Base-by-base conservation (phyloP, 2,888 invertebrate species). In the Synanthedon andrenaeformis region DNA sequence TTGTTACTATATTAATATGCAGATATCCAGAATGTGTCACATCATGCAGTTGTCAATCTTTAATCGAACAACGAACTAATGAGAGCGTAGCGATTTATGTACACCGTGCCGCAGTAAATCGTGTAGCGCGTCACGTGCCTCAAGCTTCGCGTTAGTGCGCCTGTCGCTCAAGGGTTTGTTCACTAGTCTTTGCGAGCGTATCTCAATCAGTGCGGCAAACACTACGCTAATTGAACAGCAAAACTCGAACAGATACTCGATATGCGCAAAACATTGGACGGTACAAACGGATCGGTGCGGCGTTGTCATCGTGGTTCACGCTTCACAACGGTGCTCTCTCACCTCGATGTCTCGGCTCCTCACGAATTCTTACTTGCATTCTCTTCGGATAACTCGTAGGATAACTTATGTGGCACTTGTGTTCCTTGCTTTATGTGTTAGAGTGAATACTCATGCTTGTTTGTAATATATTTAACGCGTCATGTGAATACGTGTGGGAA, bases 211-310 rank as follows among this genome's bases (percentile, higher is more conserved):
- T 85, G 83, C 81, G 76, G 78, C 85, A 85, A 79, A 83, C 83
- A 86, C 85, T 86, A 86, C 80, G 70, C 86, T 84, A 86, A 79
- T 66, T 81, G 71, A 83, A 85, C 81, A 85, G 78, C 82, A 83
- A 85, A 76, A 70, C 82, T 70, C 72, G 72, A 76, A 80, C 76
- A 83, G 78, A 80, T 78, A 84, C 78, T 82, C 76, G 83, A 82
- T 35, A 35, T 78, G 77, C 79, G 77, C 77, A 76, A 82, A 70
- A 84, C 73, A 81, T 76, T 74, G 71, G 72, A 72, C 78, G 72
- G 78, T 80, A 85, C 83, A 74, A 83, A 83, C 81, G 75, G 76
- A 68, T 65, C 12, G 12, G 64, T 65, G 68, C 63, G 63, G 61
- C 60, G 63, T 61, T 17, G 49, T 17, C 61, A 64, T 58, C 61